Evolutionary conservation across 2,888 invertebrate genomes (phyloP).

Genomic region (Automeris io): DNA sequence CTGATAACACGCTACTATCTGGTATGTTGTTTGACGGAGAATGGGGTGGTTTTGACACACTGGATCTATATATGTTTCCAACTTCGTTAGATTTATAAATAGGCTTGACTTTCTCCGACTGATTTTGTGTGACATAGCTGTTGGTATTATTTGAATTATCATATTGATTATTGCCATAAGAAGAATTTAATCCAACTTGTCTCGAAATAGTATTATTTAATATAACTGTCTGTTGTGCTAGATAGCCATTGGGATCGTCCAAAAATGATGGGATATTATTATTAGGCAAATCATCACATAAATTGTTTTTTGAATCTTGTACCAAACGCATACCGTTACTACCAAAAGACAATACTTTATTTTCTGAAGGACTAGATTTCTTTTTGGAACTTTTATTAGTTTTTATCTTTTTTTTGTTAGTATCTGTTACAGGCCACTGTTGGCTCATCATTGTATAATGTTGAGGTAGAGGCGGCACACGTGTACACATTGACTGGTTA

Average conservation of each 20-base stretch:
- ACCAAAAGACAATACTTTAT: constrained; percentile 43
- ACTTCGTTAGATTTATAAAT: constrained; percentile 40
- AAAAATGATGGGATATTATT: constrained; percentile 87
- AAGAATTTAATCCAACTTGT: constrained; percentile 70
- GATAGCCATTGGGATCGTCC: constrained; percentile 93
- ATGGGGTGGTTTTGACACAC: constrained; percentile 53
- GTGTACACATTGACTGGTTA: constrained; percentile 78
- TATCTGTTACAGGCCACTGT: constrained; percentile 59
- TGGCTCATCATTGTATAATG: constrained; percentile 73
- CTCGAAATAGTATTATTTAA: constrained; percentile 88
- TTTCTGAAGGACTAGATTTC: constrained; percentile 47
- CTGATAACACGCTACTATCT: constrained; percentile 64
- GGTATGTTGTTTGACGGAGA: constrained; percentile 61
- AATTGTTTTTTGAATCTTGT: constrained; percentile 57
- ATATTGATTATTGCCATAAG: constrained; percentile 48
- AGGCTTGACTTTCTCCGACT: constrained; percentile 43
- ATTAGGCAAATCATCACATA: constrained; percentile 60
- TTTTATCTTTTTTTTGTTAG: constrained; percentile 76
- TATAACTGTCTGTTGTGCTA: constrained; percentile 92
- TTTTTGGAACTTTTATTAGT: constrained; percentile 73
- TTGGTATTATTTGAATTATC: constrained; percentile 33
- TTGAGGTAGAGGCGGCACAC: constrained; percentile 85
- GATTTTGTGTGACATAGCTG: constrained; percentile 38
- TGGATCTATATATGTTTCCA: constrained; percentile 45
- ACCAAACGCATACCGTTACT: constrained; percentile 50